Percentiles rank a stretch among this genome's conserved stretches.
These are phyloP conservation scores for Aphidoletes aphidimyza DNA, from an alignment of 2,888 invertebrate genomes.

Conservation along the genomic window DNA sequence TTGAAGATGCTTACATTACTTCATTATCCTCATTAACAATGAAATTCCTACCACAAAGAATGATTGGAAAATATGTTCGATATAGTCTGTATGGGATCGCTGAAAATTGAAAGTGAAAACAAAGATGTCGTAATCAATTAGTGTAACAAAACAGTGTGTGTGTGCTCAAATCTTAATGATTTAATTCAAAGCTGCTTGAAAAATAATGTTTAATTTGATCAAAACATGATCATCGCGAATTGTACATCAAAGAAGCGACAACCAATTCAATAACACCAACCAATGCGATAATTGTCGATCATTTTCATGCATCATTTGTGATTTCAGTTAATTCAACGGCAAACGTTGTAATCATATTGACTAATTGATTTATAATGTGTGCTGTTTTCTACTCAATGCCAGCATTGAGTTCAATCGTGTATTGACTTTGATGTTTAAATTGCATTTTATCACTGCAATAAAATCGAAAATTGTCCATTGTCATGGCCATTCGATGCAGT, in stretches of 20 bases:
- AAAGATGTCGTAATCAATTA: too few relatives aligned
- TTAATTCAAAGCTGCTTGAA: constrained; percentile 1
- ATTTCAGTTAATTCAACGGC: constrained; percentile 26
- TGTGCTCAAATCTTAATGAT: neutral
- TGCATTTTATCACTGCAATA: neutral
- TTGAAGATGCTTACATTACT: too few relatives aligned
- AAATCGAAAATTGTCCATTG: neutral
- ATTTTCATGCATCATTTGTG: constrained; percentile 42
- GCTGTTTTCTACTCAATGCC: neutral
- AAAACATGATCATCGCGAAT: neutral
- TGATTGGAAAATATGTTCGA: neutral
- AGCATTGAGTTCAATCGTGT: neutral
- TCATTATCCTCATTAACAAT: neutral
- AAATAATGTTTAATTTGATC: neutral
- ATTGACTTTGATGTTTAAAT: neutral
- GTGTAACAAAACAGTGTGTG: neutral
- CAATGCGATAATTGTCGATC: neutral
- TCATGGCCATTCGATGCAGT: constrained; percentile 19
- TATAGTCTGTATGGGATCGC: neutral
- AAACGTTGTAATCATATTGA: neutral
- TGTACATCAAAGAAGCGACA: neutral
- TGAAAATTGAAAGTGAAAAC: neutral
- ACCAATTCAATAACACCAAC: neutral
- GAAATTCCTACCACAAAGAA: neutral
- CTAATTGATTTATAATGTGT: neutral